These are phyloP conservation scores for Acrobeloides nanus DNA, from an alignment of 2,888 invertebrate species.

Conservation along the genomic window DNA sequence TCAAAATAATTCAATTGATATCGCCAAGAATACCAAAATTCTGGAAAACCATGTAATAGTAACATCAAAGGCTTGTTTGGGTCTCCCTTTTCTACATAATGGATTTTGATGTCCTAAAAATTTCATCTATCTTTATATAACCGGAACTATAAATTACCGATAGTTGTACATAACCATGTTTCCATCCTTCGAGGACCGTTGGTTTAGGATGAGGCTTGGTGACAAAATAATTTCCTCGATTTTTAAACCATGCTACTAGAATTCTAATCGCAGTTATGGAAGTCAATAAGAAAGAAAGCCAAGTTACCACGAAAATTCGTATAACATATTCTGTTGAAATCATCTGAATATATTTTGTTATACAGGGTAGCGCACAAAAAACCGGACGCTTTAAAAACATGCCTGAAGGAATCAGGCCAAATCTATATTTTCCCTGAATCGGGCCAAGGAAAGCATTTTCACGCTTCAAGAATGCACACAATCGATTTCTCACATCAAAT, in stretches of 20 bases:
- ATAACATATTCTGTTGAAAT: no score
- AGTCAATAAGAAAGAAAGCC: no score
- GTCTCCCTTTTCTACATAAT: conserved; percentile 58
- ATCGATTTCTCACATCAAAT: no score
- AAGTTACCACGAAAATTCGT: no score
- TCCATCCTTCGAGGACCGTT: conserved; percentile 2
- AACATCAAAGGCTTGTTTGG: conserved; percentile 64
- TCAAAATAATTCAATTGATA: conserved; percentile 18
- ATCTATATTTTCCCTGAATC: no score
- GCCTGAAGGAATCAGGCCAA: no score
- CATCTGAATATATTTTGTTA: no score
- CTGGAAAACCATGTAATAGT: conserved; percentile 70
- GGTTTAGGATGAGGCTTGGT: conserved; percentile 1
- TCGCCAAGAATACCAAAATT: conserved; percentile 72
- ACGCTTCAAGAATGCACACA: no score
- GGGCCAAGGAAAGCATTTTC: no score
- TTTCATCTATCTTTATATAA: neutral
- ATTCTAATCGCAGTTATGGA: no score
- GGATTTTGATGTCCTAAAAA: conserved; percentile 17
- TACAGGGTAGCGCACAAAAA: no score
- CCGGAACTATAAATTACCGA: neutral
- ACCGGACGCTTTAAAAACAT: no score
- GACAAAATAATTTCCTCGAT: conserved; percentile 8
- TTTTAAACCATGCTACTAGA: conserved; percentile 6
- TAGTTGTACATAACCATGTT: conserved; percentile 7